These are phyloP conservation scores for Tonatia bakeri DNA, from an alignment of 2,113 vertebrate genomes.

Conservation along the genomic window DNA sequence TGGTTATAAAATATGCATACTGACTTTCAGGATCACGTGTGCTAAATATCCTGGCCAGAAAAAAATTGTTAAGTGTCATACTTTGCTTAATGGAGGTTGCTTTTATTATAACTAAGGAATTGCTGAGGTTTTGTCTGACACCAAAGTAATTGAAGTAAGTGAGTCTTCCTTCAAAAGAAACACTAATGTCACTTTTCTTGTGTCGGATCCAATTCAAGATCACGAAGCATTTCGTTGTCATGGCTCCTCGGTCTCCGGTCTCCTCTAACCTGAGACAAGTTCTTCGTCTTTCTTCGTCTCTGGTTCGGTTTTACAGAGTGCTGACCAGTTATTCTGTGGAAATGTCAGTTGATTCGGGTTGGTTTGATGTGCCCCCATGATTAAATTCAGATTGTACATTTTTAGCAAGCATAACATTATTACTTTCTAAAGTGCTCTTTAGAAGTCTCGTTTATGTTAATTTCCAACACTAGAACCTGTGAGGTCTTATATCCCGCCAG, in stretches of 20 bases:
- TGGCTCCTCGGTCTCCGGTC: not conserved
- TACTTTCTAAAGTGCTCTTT: not conserved
- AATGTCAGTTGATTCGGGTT: not conserved
- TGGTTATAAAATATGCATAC: not conserved
- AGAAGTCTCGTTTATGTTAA: not conserved
- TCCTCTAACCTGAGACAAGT: not conserved
- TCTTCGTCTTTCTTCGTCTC: not conserved
- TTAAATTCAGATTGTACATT: constrained; percentile 25
- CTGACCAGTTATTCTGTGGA: not conserved
- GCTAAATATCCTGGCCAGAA: not conserved
- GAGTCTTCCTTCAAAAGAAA: constrained; percentile 10
- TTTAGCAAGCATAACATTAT: not conserved
- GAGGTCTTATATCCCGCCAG: not conserved
- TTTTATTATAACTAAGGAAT: not conserved
- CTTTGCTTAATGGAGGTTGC: not conserved
- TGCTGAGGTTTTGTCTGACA: not conserved
- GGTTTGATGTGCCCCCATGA: not conserved
- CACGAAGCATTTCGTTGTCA: not conserved
- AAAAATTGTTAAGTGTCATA: not conserved
- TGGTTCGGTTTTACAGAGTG: not conserved
- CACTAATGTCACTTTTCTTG: not conserved
- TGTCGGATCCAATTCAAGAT: not conserved
- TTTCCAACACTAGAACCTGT: not conserved
- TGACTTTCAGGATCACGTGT: not conserved
- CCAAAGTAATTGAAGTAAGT: not conserved